phyloP scores from a whole-genome alignment of 2,113 vertebrate genomes.

The Procavia capensis region DNA sequence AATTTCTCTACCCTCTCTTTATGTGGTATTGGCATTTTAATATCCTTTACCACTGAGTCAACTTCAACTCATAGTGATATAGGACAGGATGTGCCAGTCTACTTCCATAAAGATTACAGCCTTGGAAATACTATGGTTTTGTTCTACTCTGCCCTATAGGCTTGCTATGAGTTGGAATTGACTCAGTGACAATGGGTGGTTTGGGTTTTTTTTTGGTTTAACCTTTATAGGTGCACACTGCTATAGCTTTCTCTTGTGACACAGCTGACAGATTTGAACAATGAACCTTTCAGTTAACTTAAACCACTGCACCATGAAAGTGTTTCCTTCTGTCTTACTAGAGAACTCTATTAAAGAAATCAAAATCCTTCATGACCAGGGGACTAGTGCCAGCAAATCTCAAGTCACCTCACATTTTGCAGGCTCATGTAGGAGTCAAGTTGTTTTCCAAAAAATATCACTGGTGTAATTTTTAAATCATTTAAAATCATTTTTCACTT shows the following conservation, averaged over 20 bases:
- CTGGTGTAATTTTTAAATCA: conserved; percentile 50
- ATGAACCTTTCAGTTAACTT: background rate
- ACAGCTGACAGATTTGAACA: background rate
- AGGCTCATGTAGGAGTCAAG: background rate
- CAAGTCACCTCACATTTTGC: background rate
- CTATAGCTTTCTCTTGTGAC: background rate
- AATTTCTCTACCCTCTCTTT: background rate
- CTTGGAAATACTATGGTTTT: too few species aligned
- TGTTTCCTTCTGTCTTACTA: background rate
- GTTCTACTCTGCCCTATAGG: background rate
- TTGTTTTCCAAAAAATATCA: background rate
- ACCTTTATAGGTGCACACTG: background rate
- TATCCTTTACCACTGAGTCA: background rate
- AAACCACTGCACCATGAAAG: background rate
- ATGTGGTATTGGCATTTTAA: background rate
- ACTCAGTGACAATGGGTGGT: too few species aligned
- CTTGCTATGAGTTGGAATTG: background rate
- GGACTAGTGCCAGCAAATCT: background rate
- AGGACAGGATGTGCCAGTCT: background rate
- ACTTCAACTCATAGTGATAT: background rate
- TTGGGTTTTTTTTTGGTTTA: background rate
- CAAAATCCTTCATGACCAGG: background rate
- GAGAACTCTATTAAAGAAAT: background rate
- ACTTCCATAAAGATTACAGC: too few species aligned
- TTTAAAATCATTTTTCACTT: conserved; percentile 40